These are phyloP conservation scores for Arion vulgaris DNA, from an alignment of 1,140 invertebrate genomes.

Conservation along the genomic window DNA sequence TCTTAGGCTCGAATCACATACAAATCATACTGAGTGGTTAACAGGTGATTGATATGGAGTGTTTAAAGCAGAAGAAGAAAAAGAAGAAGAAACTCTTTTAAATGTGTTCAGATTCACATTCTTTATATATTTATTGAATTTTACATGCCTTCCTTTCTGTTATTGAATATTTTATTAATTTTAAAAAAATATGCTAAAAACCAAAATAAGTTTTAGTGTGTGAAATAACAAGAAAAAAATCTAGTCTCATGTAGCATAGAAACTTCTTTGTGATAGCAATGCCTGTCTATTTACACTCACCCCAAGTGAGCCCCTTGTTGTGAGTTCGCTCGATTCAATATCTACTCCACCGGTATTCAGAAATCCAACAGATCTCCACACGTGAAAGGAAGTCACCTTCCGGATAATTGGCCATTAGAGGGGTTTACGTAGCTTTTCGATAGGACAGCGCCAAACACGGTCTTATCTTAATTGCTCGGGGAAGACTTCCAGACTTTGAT, in stretches of 20 bases:
- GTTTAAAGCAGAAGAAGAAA: too few species aligned
- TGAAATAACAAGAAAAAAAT: too few species aligned
- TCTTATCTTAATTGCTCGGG: neutral
- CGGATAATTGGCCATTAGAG: slow-evolving; percentile 32
- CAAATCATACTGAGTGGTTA: too few species aligned
- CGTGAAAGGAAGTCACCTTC: neutral
- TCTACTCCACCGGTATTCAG: neutral
- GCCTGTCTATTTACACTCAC: neutral
- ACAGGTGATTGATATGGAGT: too few species aligned
- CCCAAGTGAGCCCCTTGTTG: neutral
- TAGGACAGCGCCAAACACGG: slow-evolving; percentile 9
- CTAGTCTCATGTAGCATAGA: neutral
- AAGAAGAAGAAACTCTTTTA: too few species aligned
- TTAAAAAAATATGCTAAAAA: too few species aligned
- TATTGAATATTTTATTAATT: too few species aligned
- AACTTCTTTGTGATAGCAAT: neutral
- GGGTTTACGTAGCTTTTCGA: neutral
- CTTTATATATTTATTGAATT: too few species aligned
- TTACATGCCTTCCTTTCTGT: too few species aligned
- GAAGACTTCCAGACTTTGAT: neutral
- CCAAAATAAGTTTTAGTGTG: too few species aligned
- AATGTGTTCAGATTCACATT: too few species aligned
- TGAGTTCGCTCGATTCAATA: neutral
- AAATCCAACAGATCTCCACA: neutral
- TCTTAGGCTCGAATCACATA: too few species aligned